Percentiles rank a stretch among this genome's conserved stretches.
These are phyloP conservation scores for Cantharis rufa DNA, from an alignment of 2,888 invertebrate genomes.

Conservation along the genomic window DNA sequence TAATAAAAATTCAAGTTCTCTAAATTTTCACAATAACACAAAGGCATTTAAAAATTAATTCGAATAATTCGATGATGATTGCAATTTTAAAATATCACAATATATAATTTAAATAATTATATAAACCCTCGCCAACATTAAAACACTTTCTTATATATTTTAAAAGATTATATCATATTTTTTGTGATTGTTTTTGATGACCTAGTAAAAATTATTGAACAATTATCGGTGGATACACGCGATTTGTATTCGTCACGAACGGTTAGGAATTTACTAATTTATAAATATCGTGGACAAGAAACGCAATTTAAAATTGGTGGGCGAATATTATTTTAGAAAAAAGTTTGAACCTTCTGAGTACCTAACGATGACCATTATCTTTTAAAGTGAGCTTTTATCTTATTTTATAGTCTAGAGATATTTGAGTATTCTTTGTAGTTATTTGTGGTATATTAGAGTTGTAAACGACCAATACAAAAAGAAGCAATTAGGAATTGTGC, in stretches of 20 bases:
- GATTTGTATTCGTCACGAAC: slow-evolving; percentile 49
- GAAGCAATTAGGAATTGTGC: slow-evolving; percentile 48
- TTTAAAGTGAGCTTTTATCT: background rate
- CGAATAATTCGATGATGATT: slow-evolving; percentile 42
- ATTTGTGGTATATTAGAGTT: background rate
- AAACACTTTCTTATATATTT: slow-evolving; percentile 41
- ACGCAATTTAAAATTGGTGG: background rate
- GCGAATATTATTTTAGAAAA: slow-evolving; percentile 10
- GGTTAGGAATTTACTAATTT: slow-evolving; percentile 42
- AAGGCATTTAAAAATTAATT: slow-evolving; percentile 44
- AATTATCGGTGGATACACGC: slow-evolving; percentile 49
- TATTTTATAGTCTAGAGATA: background rate
- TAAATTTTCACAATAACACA: slow-evolving; percentile 30
- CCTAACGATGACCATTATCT: slow-evolving; percentile 1
- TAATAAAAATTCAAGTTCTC: slow-evolving; percentile 19
- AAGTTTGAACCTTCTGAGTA: slow-evolving; percentile 22
- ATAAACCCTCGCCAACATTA: slow-evolving; percentile 39
- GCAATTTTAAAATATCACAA: slow-evolving; percentile 43
- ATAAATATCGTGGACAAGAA: slow-evolving; percentile 40
- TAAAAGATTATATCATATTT: slow-evolving; percentile 33
- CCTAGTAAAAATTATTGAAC: slow-evolving; percentile 50
- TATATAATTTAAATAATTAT: slow-evolving; percentile 52
- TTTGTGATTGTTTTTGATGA: slow-evolving; percentile 47
- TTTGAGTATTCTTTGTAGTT: background rate
- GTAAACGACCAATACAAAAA: slow-evolving; percentile 31